phyloP scores from a whole-genome alignment of 2,797 vertebrate genomes.

The Orestias chungarensis region DNA sequence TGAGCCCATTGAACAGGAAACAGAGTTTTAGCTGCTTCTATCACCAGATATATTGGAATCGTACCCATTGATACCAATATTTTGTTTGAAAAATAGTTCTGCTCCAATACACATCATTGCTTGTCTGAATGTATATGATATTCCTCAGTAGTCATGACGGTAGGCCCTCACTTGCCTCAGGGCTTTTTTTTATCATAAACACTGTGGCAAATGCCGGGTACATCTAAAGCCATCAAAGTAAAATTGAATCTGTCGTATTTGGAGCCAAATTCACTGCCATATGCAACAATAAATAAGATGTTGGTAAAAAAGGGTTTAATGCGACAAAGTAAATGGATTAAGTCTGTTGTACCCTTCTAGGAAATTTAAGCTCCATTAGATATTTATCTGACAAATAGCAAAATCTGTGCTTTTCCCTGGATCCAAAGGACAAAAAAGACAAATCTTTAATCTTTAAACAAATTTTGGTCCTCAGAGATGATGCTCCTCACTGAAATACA shows the following conservation, averaged over 20 bases:
- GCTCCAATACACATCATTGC: not conserved
- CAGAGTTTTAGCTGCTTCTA: not conserved
- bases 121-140: too few relatives aligned
- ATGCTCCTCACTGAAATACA: constrained; percentile 21
- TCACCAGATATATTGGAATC: not conserved
- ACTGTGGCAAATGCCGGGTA: not conserved
- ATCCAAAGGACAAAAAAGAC: constrained; percentile 28
- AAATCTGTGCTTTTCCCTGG: constrained; percentile 18
- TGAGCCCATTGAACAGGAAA: too few relatives aligned
- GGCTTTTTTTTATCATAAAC: not conserved
- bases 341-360: not conserved
- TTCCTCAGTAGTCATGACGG: too few relatives aligned
- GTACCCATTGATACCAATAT: not conserved
- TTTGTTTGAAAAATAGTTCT: not conserved
- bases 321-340: not conserved
- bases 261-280: not conserved
- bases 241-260: not conserved
- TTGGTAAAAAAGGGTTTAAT: not conserved
- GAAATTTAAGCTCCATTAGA: constrained; percentile 1
- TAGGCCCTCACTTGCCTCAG: not conserved
- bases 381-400: constrained; percentile 19
- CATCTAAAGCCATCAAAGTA: not conserved
- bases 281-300: not conserved
- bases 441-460: too few relatives aligned
- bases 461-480: constrained; percentile 18